Evolutionary conservation across 2,888 invertebrate genomes (phyloP).

Genomic region (Chorisops tibialis): DNA sequence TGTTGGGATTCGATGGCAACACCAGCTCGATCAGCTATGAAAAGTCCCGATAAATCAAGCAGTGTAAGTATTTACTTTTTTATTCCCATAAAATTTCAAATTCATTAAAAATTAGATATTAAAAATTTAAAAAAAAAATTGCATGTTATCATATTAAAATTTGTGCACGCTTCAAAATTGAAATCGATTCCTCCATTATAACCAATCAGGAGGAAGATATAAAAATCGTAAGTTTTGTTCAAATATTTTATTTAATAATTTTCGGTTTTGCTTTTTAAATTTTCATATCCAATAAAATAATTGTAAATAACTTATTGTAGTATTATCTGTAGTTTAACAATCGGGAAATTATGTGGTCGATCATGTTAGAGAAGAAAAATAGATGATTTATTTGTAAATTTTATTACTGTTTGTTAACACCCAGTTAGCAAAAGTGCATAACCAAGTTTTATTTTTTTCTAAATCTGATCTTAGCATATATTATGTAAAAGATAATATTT

Average conservation of each 20-base stretch:
- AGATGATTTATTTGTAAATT: too few species aligned
- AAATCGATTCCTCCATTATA: conserved; percentile 16
- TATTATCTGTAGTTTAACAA: too few species aligned
- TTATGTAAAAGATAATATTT: too few species aligned
- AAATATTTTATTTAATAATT: neutral
- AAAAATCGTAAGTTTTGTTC: conserved; percentile 31
- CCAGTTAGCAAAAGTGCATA: too few species aligned
- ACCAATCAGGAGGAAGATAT: conserved; percentile 32
- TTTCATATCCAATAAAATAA: too few species aligned
- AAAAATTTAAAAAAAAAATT: conserved; percentile 17
- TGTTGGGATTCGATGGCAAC: conserved; percentile 77
- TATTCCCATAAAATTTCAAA: neutral
- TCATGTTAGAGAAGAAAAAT: too few species aligned
- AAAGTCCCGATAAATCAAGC: conserved; percentile 53
- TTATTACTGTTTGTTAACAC: too few species aligned
- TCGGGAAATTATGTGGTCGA: too few species aligned
- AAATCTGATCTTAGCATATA: too few species aligned
- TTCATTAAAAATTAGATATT: neutral
- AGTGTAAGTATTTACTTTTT: conserved; percentile 34
- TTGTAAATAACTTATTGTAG: too few species aligned
- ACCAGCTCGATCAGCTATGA: conserved; percentile 71
- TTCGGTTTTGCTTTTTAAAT: neutral
- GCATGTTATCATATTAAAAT: conserved; percentile 25
- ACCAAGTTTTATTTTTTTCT: too few species aligned
- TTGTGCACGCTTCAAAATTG: conserved; percentile 26